Evolutionary conservation across 2,797 vertebrate species (phyloP).

Genomic region (Micrastur ruficollis): DNA sequence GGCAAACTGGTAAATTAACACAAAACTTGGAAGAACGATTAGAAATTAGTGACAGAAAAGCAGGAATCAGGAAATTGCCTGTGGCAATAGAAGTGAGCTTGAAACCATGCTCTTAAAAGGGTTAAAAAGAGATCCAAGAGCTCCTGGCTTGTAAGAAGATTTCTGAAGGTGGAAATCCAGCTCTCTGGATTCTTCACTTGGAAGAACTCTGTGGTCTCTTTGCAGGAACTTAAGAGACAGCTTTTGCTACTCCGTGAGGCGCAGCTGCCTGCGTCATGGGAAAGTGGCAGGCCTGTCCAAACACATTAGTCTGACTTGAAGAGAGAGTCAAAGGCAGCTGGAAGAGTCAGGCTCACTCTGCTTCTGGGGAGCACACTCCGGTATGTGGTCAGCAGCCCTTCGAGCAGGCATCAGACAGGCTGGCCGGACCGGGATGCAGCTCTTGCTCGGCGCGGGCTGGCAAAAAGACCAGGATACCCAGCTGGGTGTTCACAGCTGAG

Average conservation of each 20-base stretch:
- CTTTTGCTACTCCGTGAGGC: background rate
- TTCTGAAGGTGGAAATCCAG: background rate
- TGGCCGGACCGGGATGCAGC: accelerated
- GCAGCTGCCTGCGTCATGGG: accelerated
- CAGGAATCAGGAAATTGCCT: background rate
- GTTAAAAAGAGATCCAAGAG: background rate
- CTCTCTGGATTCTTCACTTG: background rate
- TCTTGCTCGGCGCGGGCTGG: accelerated
- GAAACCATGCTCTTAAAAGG: background rate
- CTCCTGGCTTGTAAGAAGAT: background rate
- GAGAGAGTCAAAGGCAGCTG: background rate
- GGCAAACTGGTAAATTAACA: background rate
- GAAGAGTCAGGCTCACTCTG: background rate
- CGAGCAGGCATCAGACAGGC: background rate
- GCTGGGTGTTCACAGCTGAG: accelerated
- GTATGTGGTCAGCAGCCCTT: background rate
- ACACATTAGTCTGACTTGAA: too few species aligned
- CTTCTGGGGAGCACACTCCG: background rate
- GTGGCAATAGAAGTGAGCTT: background rate
- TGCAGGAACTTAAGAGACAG: background rate
- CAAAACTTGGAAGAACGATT: background rate
- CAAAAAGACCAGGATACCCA: background rate
- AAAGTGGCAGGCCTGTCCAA: background rate
- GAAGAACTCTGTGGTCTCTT: background rate
- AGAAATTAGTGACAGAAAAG: background rate